Percentiles rank a stretch among this genome's conserved stretches.
phyloP scores from a whole-genome alignment of 2,888 invertebrate species.

The Marronus borbonicus region DNA sequence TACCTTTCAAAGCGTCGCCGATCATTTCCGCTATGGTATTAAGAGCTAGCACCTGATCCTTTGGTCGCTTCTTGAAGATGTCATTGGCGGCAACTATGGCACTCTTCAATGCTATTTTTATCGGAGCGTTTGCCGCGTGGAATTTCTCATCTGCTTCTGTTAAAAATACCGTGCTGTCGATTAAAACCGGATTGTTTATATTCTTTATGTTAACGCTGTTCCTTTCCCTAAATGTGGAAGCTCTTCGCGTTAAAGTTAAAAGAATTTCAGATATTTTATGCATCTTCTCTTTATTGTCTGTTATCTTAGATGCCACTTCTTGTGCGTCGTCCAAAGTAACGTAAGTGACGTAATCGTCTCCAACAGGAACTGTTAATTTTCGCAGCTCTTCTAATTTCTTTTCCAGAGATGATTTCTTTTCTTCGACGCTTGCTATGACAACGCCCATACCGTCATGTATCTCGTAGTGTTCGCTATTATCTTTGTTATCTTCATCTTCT shows the following conservation, averaged over 20 bases:
- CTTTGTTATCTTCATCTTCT: conserved; percentile 48
- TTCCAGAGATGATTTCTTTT: conserved; percentile 65
- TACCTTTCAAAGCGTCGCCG: conserved; percentile 63
- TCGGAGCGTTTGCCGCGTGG: conserved; percentile 60
- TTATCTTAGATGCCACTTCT: conserved; percentile 65
- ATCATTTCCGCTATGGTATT: conserved; percentile 66
- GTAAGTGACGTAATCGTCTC: conserved; percentile 66
- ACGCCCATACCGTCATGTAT: conserved; percentile 68
- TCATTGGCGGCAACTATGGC: conserved; percentile 68
- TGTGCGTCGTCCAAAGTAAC: conserved; percentile 65
- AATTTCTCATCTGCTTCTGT: conserved; percentile 65
- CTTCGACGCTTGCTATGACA: conserved; percentile 65
- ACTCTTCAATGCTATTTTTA: conserved; percentile 67
- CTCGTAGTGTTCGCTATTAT: conserved; percentile 38
- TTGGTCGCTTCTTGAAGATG: conserved; percentile 68
- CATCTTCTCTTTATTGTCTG: conserved; percentile 64
- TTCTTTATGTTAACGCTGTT: conserved; percentile 67
- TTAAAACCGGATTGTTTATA: conserved; percentile 63
- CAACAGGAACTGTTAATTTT: conserved; percentile 63
- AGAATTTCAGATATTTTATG: conserved; percentile 68
- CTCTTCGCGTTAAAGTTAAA: conserved; percentile 66
- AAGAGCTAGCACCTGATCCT: conserved; percentile 68
- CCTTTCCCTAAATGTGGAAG: conserved; percentile 67
- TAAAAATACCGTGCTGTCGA: conserved; percentile 57
- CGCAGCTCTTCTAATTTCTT: conserved; percentile 67